Evolutionary conservation across 1,140 invertebrate genomes (phyloP), one percentile per base, ranked within the genome.

Genomic region (Neomicropteryx cornuta): DNA sequence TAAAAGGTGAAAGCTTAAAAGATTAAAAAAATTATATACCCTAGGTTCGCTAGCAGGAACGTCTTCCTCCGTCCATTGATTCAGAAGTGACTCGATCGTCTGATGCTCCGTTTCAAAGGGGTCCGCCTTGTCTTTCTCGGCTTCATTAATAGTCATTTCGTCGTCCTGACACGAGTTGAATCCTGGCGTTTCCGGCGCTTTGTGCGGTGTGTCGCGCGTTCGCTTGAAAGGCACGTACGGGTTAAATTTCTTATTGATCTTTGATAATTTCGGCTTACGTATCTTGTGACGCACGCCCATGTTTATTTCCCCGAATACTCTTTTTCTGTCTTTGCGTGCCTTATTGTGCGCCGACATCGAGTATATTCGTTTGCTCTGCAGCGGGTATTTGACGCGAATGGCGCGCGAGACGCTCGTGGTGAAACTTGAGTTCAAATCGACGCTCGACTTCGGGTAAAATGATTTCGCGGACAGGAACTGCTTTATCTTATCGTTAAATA

Each of bases 201-300:
- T 42, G 2, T 31, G 13, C 20, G n/a, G n/a, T n/a, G n/a, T n/a
- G n/a, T n/a, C n/a, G n/a, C n/a, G n/a, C n/a, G n/a, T n/a, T n/a
- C n/a, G n/a, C n/a, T n/a, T n/a, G n/a, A n/a, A n/a, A n/a, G n/a
- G n/a, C n/a, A n/a, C n/a, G n/a, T n/a, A n/a, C n/a, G n/a, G n/a
- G n/a, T n/a, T n/a, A n/a, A n/a, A n/a, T n/a, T n/a, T n/a, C n/a
- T n/a, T n/a, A n/a, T n/a, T n/a, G n/a, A n/a, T n/a, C n/a, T 62
- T 62, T 46, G 55, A 53, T n/a, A 49, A 43, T 57, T 71, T 73
- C 1, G 69, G 69, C 50, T 71, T 73, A 19, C 58, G 53, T 18
- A 75, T 71, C 37, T 60, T 67, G 46, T 73, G 71, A 42, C 56
- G 54, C 0, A 75, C 72, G 1, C 71, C 71, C 37, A 62, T 55